Conservation (phyloP, 2,888 invertebrate species). For the Rhamnusium bicolor region DNA sequence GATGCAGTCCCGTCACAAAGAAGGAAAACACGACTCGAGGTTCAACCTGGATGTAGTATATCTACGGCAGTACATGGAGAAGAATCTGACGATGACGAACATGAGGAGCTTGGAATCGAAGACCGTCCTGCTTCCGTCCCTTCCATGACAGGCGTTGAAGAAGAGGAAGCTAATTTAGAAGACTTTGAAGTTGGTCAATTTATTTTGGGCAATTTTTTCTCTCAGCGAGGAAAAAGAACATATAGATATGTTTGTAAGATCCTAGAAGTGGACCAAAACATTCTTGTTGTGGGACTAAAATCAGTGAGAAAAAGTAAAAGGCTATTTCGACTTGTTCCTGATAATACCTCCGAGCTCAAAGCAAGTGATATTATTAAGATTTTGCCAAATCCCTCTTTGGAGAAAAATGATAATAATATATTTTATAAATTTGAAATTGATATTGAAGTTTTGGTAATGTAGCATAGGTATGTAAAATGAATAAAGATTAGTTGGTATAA, state of each 20-base stretch:
- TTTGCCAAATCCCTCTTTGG: not conserved
- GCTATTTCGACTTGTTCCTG: not conserved
- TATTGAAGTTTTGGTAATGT: not conserved
- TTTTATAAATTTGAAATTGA: not conserved
- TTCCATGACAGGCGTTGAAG: too few species aligned
- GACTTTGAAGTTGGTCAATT: too few species aligned
- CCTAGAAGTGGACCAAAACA: not conserved
- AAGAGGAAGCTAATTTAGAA: too few species aligned
- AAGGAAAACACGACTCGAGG: conserved; percentile 29
- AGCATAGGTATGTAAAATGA: not conserved
- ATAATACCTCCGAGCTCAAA: not conserved
- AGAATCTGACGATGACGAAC: conserved; percentile 30
- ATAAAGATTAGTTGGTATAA: not conserved
- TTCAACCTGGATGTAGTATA: conserved; percentile 28
- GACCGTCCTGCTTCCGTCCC: too few species aligned
- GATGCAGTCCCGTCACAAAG: conserved; percentile 15
- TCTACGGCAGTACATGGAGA: conserved; percentile 24
- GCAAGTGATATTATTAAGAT: too few species aligned
- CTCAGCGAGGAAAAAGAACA: not conserved
- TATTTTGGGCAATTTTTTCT: too few species aligned
- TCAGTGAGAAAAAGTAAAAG: conserved; percentile 6
- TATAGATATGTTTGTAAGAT: not conserved
- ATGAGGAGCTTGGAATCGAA: not conserved
- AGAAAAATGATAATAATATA: not conserved
- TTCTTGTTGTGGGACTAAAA: conserved; percentile 1